Conservation (phyloP, 2,113 vertebrate genomes). For the Cyrtonyx montezumae region DNA sequence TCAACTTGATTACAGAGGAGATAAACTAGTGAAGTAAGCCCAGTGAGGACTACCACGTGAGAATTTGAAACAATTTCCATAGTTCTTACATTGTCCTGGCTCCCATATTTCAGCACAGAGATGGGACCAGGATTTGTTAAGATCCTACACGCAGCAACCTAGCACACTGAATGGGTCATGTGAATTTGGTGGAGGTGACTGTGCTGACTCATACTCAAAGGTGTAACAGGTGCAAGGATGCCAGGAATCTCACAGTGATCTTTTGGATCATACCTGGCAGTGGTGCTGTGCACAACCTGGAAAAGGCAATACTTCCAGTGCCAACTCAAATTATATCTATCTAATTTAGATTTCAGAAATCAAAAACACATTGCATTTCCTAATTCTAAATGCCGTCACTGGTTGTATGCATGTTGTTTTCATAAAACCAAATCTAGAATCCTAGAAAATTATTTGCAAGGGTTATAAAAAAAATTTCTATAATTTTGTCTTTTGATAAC, state of each 20-base stretch:
- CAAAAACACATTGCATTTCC: neutral
- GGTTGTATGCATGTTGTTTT: neutral
- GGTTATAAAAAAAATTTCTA: neutral
- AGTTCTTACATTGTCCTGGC: neutral
- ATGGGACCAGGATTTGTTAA: neutral
- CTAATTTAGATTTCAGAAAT: neutral
- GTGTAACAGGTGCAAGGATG: neutral
- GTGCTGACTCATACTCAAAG: neutral
- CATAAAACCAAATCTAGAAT: neutral
- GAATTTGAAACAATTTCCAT: neutral
- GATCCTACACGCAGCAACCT: neutral
- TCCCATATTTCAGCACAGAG: neutral
- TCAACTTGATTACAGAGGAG: rapidly evolving
- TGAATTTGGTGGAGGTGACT: neutral
- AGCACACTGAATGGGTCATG: neutral
- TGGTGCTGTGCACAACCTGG: neutral
- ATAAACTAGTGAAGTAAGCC: neutral
- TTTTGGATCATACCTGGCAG: neutral
- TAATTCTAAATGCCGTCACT: neutral
- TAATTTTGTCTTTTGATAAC: neutral
- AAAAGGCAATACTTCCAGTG: neutral
- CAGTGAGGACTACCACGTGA: neutral
- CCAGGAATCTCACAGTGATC: neutral
- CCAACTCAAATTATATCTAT: neutral
- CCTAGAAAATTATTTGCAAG: neutral